Conservation (phyloP, 2,797 vertebrate species). For the Poeciliopsis infans region DNA sequence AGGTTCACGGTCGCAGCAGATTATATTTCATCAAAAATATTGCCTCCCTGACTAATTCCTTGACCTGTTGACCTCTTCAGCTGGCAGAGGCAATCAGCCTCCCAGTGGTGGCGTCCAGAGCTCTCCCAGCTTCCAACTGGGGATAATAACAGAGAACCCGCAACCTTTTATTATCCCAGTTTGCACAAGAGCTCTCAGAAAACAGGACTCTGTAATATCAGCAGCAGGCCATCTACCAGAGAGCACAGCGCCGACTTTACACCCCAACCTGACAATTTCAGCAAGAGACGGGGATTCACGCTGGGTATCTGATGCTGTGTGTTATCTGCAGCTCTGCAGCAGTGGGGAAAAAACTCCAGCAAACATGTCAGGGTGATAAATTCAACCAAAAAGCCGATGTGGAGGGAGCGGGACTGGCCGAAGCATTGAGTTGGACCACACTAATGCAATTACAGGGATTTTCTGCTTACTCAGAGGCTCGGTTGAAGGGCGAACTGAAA, state of each 20-base stretch:
- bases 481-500: constrained; percentile 58
- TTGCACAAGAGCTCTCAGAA: constrained; percentile 61
- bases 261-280: constrained; percentile 32
- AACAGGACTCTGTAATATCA: constrained; percentile 23
- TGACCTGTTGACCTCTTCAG: constrained; percentile 48
- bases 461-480: constrained; percentile 63
- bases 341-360: constrained; percentile 31
- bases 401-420: constrained; percentile 41
- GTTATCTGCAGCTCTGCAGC: constrained; percentile 13
- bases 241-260: constrained; percentile 29
- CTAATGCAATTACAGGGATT: constrained; percentile 79
- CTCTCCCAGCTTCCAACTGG: constrained; percentile 26
- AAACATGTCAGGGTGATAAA: constrained; percentile 46
- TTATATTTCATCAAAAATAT: constrained; percentile 41
- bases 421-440: constrained; percentile 49
- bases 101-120: constrained; percentile 30
- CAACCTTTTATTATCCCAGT: constrained; percentile 60
- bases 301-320: constrained; percentile 32
- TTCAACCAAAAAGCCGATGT: constrained; percentile 44
- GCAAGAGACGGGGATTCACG: constrained; percentile 14
- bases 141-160: constrained; percentile 54
- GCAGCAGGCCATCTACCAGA: constrained; percentile 26
- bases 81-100: constrained; percentile 44
- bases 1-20: constrained; percentile 17
- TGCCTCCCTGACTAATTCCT: constrained; percentile 52